Evolutionary conservation across 1,140 invertebrate genomes (phyloP), one percentile per base, ranked within the genome.

Genomic region (Battus philenor): DNA sequence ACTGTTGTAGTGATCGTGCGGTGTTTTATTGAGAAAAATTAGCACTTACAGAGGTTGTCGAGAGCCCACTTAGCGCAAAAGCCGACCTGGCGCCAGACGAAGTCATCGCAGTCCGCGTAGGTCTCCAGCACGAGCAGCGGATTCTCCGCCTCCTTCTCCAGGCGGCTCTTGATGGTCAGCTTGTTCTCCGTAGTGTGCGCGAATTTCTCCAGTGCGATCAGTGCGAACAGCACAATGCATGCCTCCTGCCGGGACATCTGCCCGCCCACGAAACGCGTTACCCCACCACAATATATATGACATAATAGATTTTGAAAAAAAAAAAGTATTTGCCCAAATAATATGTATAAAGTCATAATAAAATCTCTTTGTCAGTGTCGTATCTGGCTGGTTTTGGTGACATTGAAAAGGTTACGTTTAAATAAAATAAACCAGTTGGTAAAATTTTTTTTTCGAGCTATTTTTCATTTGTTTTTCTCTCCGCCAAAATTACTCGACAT

Each of bases 171-270:
- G 55, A 97, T 95, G 4, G 90, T 93, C 54, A 91, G 72, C 88
- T 97, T 97, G 84, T 97, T 97, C 82, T 97, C 95, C 86, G 94
- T 95, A 54, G 96, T 97, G 87, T 96, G 94, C 50, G 96, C 94
- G 88, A 97, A 97, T 84, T 98, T 98, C 82, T 98, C 95, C 57
- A 98, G 83, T 13, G 95, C 95, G 71, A 98, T 93, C 38, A 98
- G 83, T 24, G 96, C 94, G 87, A 95, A 97, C 30, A 98, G 80
- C 46, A 94, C 93, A 39, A 97, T 91, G 68, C 91, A 89, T 20
- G 93, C 90, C 70, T 95, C 89, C 38, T 89, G 86, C 47, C 88
- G 83, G 44, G 88, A 86, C 59, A 87, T 87, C 89, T 92, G 70
- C n/a, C 8, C 20, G 20, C n/a, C n/a, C n/a, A 22, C 20, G 7